phyloP scores from a whole-genome alignment of 2,113 vertebrate species.

The Gymnogyps californianus region DNA sequence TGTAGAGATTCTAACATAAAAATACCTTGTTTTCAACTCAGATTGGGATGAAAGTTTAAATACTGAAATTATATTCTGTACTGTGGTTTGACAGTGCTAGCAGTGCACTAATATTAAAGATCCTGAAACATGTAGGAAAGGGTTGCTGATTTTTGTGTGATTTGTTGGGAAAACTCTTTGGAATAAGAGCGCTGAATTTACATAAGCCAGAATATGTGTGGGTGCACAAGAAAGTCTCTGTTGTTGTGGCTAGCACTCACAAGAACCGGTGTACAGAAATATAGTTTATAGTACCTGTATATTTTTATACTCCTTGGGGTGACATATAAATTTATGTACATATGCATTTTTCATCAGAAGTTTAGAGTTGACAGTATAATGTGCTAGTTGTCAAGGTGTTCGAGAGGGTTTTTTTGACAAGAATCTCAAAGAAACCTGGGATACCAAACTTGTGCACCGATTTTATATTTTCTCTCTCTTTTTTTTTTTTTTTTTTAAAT shows the following conservation, averaged over 20 bases:
- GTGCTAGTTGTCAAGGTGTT: not conserved
- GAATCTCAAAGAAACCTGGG: not conserved
- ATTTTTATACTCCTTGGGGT: not conserved
- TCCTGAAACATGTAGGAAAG: not conserved
- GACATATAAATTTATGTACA: not conserved
- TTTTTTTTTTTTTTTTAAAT: too few species aligned
- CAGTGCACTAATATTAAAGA: not conserved
- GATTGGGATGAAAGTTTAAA: not conserved
- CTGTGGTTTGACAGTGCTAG: not conserved
- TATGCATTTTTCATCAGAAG: not conserved
- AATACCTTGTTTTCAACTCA: not conserved
- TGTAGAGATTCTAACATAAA: not conserved
- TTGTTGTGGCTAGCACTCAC: not conserved
- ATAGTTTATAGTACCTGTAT: not conserved
- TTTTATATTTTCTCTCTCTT: not conserved
- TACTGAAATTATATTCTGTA: not conserved
- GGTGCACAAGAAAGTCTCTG: not conserved
- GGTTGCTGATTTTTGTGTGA: not conserved
- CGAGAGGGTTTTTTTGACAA: not conserved
- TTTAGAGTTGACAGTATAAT: not conserved
- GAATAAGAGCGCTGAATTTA: not conserved
- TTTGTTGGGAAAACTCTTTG: not conserved
- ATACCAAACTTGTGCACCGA: not conserved
- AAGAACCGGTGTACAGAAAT: not conserved
- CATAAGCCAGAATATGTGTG: accelerated